A percentile compares a stretch with the other conserved stretches of the same genome.
Evolutionary conservation across 2,797 vertebrate genomes (phyloP).

Genomic region (Sorex maritimensis): DNA sequence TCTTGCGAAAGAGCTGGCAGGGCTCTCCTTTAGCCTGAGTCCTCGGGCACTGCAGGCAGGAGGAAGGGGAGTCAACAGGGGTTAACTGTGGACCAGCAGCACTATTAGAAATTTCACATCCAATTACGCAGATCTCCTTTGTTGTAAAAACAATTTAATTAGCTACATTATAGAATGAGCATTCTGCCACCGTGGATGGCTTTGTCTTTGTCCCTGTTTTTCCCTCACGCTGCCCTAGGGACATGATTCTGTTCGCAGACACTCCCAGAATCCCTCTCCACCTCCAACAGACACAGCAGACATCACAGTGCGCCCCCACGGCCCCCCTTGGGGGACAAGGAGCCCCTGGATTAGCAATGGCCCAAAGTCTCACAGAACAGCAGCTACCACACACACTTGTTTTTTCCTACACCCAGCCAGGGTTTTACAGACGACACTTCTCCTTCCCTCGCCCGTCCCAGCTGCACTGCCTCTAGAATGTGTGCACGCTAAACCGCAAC

Average conservation of each 20-base stretch:
- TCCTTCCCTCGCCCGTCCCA: too few species aligned
- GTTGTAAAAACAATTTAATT: background rate
- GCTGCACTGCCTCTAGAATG: too few species aligned
- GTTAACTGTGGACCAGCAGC: too few species aligned
- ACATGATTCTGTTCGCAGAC: background rate
- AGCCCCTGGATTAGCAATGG: background rate
- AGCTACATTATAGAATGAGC: background rate
- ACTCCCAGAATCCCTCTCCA: too few species aligned
- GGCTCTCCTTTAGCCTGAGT: too few species aligned
- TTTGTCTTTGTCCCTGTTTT: background rate
- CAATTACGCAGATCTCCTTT: background rate
- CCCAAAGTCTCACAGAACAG: background rate
- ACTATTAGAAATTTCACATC: background rate
- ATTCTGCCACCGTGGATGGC: background rate
- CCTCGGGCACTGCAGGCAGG: too few species aligned
- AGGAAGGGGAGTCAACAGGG: background rate
- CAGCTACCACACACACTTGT: background rate
- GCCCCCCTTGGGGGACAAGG: too few species aligned
- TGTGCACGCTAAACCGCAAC: too few species aligned
- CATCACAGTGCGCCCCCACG: background rate
- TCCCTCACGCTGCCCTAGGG: background rate
- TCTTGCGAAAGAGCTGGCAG: background rate
- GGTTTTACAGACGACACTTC: background rate
- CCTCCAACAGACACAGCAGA: background rate
- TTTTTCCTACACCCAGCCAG: too few species aligned